Conservation (phyloP, 2,113 vertebrate species). For the Rhinolophus ferrumequinum region DNA sequence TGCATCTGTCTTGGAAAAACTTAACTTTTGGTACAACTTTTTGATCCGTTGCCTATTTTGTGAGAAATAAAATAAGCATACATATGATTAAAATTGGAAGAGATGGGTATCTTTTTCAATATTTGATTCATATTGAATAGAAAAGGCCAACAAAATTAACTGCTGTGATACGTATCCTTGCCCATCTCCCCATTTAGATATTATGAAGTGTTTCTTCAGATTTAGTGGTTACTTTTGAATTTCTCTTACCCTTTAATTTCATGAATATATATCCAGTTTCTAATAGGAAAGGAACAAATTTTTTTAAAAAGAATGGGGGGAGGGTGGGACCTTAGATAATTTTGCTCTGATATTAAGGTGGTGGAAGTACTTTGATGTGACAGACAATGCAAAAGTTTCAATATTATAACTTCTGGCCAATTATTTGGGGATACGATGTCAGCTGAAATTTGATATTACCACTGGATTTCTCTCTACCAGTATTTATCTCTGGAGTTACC, state of each 20-base stretch:
- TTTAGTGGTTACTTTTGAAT: conserved; percentile 7
- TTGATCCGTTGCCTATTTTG: no score
- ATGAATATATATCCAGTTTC: not conserved
- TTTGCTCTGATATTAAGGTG: not conserved
- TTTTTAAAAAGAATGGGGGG: not conserved
- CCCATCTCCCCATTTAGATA: not conserved
- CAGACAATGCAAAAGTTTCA: not conserved
- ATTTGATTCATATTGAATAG: conserved; percentile 25
- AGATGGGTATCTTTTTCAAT: not conserved
- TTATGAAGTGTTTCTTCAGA: not conserved
- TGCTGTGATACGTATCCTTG: not conserved
- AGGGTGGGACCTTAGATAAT: not conserved
- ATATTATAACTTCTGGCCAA: not conserved
- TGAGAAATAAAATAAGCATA: conserved; percentile 9
- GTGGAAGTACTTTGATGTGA: conserved; percentile 21
- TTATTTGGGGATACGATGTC: not conserved
- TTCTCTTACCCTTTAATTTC: not conserved
- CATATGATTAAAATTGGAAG: conserved; percentile 6
- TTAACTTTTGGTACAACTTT: not conserved
- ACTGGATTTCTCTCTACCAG: not conserved
- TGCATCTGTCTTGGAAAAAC: not conserved
- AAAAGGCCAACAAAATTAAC: not conserved
- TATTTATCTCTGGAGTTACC: not conserved
- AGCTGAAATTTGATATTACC: not conserved
- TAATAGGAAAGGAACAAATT: not conserved